These are phyloP conservation scores for Eptesicus fuscus DNA, from an alignment of 2,113 vertebrate species.

Conservation along the genomic window DNA sequence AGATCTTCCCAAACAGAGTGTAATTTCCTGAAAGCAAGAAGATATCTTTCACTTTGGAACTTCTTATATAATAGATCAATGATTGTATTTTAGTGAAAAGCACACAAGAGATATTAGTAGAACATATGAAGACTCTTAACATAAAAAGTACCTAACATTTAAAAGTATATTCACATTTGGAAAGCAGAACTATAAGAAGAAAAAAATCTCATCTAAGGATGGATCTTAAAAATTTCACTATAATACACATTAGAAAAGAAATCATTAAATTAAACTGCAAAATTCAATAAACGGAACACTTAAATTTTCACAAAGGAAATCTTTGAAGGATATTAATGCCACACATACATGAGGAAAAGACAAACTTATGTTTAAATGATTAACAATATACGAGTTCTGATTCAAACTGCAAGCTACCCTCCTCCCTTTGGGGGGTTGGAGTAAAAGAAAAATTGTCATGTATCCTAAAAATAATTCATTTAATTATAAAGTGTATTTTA, in stretches of 20 bases:
- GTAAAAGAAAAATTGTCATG: background rate
- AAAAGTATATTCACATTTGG: background rate
- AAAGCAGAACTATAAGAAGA: background rate
- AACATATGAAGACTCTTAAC: background rate
- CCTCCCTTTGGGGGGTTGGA: background rate
- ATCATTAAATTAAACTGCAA: background rate
- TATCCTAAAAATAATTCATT: background rate
- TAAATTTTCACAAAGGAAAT: constrained; percentile 23
- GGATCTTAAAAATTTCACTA: background rate
- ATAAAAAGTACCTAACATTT: background rate
- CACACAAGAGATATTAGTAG: background rate
- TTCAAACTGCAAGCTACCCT: background rate
- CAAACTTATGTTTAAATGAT: constrained; percentile 39
- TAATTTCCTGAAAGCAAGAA: background rate
- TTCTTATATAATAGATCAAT: background rate
- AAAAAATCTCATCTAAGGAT: constrained; percentile 27
- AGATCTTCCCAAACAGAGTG: background rate
- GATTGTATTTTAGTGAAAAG: background rate
- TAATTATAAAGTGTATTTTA: constrained; percentile 4
- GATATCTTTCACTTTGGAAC: background rate
- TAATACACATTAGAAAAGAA: constrained; percentile 13
- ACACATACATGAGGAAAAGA: constrained; percentile 9
- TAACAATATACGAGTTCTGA: background rate
- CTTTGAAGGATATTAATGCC: background rate
- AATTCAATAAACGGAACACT: background rate